These are phyloP conservation scores for Scaeva pyrastri DNA, from an alignment of 2,888 invertebrate species.

Conservation along the genomic window DNA sequence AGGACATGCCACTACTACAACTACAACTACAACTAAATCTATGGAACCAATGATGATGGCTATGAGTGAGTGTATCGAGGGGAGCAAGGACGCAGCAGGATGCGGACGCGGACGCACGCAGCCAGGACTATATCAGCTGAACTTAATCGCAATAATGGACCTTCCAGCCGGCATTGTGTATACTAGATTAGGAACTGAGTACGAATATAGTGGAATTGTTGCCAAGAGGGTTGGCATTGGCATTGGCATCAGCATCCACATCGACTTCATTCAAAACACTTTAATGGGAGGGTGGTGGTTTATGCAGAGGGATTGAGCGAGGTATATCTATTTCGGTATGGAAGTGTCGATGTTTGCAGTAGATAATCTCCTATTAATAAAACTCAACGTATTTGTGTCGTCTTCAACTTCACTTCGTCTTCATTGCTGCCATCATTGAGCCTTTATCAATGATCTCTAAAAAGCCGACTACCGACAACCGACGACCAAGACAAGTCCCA, in stretches of 20 bases:
- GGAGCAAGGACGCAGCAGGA: slow-evolving; percentile 32
- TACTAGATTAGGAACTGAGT: slow-evolving; percentile 55
- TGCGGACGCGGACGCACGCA: too few species aligned
- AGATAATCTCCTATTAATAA: slow-evolving; percentile 73
- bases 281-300: too few species aligned
- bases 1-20: neutral
- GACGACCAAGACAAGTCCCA: slow-evolving; percentile 23
- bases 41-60: neutral
- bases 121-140: slow-evolving; percentile 56
- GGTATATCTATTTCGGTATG: neutral
- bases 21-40: too few species aligned
- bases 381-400: slow-evolving; percentile 66
- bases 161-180: slow-evolving; percentile 27
- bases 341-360: slow-evolving; percentile 61
- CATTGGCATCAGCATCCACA: too few species aligned
- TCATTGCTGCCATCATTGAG: slow-evolving; percentile 13
- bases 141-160: slow-evolving; percentile 73
- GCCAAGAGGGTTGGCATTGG: slow-evolving; percentile 56
- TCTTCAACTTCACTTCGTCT: neutral
- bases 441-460: slow-evolving; percentile 49
- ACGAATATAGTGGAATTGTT: slow-evolving; percentile 63
- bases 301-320: neutral
- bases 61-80: neutral
- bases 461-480: neutral
- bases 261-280: neutral